Evolutionary conservation across 2,797 vertebrate species (phyloP), one percentile per base, ranked within the genome.

Genomic region (Emys orbicularis): DNA sequence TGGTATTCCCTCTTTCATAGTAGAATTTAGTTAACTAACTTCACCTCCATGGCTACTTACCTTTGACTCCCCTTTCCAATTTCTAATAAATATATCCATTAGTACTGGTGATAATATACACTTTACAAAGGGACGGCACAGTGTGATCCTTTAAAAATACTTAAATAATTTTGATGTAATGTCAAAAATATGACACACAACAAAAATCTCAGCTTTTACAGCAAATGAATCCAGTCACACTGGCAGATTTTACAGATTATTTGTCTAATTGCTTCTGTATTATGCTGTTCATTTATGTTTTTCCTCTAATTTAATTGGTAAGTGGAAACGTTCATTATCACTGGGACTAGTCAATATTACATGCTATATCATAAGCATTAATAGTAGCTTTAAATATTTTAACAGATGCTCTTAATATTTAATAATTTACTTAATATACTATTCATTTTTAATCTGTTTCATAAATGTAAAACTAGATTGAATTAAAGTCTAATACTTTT

Each of bases 11-110:
- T 97, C 92, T 94, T 98, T 95, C 97, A 97, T 96, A 93, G 95
- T 99, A 98, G 98, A 98, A 88, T 96, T 97, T 98, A 98, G 98
- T 98, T 97, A 97, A 98, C 98, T 99, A 99, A 99, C 98, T 95
- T 98, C 97, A 98, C 97, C 87, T 98, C 72, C 97, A 95, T 97
- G 96, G 94, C 94, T 97, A 93, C 91, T 97, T 92, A 98, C 87
- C 95, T 94, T 96, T 93, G 77, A 91, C 95, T 96, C 92, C 83
- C 92, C 89, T 97, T 97, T 86, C 94, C 96, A 96, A 93, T 96
- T 97, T 96, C 96, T 98, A 96, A 96, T 97, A 37, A 89, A 91
- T 91, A 34, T 97, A 90, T 97, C 86, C 97, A 82, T 92, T 96
- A 94, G 93, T 96, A 82, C 97, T 97, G 91, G 95, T 97, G 87